A percentile compares a stretch with the other conserved stretches of the same genome.
These are phyloP conservation scores for Nycticorax nycticorax DNA, from an alignment of 2,113 vertebrate genomes.

Conservation along the genomic window DNA sequence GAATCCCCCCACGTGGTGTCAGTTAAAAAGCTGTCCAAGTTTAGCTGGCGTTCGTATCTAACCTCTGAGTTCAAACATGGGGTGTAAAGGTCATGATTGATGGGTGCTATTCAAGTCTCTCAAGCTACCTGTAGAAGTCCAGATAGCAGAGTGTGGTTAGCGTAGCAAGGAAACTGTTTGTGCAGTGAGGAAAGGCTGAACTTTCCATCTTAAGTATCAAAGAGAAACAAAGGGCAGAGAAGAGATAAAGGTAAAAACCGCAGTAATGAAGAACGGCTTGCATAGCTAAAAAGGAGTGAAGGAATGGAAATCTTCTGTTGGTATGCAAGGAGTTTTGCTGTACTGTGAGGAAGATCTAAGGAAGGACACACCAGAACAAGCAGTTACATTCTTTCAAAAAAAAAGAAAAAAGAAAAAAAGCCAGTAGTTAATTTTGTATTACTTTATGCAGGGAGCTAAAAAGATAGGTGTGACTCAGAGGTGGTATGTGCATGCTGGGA, in stretches of 20 bases:
- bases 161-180: neutral
- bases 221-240: slow-evolving; percentile 24
- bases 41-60: neutral
- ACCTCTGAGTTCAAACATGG: neutral
- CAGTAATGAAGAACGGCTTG: neutral
- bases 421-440: neutral
- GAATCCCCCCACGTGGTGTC: neutral
- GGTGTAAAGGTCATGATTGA: neutral
- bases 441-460: neutral
- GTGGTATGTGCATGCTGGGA: neutral
- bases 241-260: neutral
- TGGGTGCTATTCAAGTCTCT: neutral
- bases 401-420: neutral
- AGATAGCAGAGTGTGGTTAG: neutral
- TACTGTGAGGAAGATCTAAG: neutral
- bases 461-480: neutral
- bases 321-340: neutral
- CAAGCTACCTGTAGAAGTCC: neutral
- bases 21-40: neutral
- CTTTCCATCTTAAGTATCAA: slow-evolving; percentile 1
- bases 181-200: slow-evolving; percentile 1
- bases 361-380: neutral
- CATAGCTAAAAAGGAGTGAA: neutral
- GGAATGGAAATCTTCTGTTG: neutral
- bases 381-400: neutral